Evolutionary conservation across 2,888 invertebrate species (phyloP), one percentile per base, ranked within the genome.

Genomic region (Pterostichus niger): DNA sequence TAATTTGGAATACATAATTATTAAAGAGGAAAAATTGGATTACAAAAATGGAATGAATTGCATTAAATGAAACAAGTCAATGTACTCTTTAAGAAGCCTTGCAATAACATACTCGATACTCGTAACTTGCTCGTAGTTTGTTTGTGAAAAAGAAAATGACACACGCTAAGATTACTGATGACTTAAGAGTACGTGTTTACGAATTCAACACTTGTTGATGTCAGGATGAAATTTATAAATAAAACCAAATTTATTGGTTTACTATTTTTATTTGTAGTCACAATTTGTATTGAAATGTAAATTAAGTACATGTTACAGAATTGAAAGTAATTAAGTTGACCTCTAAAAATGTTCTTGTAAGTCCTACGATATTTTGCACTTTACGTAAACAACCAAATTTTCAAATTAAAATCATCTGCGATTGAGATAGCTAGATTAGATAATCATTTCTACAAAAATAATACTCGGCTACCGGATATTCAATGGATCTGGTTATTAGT

Each of bases 371-470:
- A 24, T 31, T 11, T 59, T 40, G 17, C 6, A 44, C 15, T 71
- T 71, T 71, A 13, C 68, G 44, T 44, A 44, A 71, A 71, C 68
- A 71, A 17, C 17, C n/a, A 71, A 71, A 71, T 71, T 71, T 71
- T 71, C 68, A 44, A 71, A 71, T 71, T 71, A 71, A 40, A 71
- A 13, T 44, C 17, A 44, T 71, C 11, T 46, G 13, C 5, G 35
- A 64, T 35, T 10, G 13, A 64, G 64, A 35, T 64, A 64, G 13
- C n/a, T 40, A 6, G 13, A 35, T 40, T 64, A 64, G 35, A 64
- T 64, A 64, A 64, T 64, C 56, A 54, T 15, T 59, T 59, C 24
- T 59, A 1, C 52, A 35, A 13, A 11, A 35, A 64, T 5, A 6
- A n/a, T 11, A 52, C n/a, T 52, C 3, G 11, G 3, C 5, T 24